Conservation (phyloP, 2,888 invertebrate genomes). For the Drosophila paramelanica region DNA sequence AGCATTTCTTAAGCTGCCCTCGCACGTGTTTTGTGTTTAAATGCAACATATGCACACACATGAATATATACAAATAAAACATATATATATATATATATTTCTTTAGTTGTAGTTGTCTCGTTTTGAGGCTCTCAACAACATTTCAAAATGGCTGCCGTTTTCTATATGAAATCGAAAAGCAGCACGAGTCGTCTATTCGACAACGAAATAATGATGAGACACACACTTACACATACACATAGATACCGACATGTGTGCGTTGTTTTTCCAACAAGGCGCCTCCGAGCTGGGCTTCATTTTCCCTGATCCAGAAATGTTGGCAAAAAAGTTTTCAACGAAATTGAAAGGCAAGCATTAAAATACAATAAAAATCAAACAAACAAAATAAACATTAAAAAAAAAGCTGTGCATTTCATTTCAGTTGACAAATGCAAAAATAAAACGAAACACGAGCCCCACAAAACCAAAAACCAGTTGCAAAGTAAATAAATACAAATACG, state of each 20-base stretch:
- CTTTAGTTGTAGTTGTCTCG: slow-evolving; percentile 12
- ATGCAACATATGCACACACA: slow-evolving; percentile 28
- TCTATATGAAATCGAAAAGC: slow-evolving; percentile 34
- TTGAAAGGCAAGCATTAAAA: slow-evolving; percentile 47
- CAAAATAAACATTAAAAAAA: slow-evolving; percentile 36
- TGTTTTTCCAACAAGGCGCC: slow-evolving; percentile 23
- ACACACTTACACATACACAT: not conserved
- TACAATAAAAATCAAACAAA: slow-evolving; percentile 13
- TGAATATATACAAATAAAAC: slow-evolving; percentile 1
- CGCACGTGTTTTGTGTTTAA: slow-evolving; percentile 30
- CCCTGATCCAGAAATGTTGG: slow-evolving; percentile 27
- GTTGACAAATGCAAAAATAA: slow-evolving; percentile 35
- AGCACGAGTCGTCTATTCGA: slow-evolving; percentile 23
- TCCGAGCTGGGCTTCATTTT: slow-evolving; percentile 23
- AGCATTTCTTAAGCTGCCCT: slow-evolving; percentile 29
- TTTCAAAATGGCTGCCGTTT: slow-evolving; percentile 49
- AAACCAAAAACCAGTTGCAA: slow-evolving; percentile 30
- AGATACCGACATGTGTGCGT: not conserved
- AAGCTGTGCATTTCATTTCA: slow-evolving; percentile 40
- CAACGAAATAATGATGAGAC: slow-evolving; percentile 5
- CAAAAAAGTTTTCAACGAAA: slow-evolving; percentile 38
- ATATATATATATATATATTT: slow-evolving; percentile 7
- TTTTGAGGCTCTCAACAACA: slow-evolving; percentile 25
- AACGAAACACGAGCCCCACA: slow-evolving; percentile 39
- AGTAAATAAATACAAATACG: slow-evolving; percentile 35